Evolutionary conservation across 2,113 vertebrate genomes (phyloP), one percentile per base, ranked within the genome.

Genomic region (Corythoichthys intestinalis): DNA sequence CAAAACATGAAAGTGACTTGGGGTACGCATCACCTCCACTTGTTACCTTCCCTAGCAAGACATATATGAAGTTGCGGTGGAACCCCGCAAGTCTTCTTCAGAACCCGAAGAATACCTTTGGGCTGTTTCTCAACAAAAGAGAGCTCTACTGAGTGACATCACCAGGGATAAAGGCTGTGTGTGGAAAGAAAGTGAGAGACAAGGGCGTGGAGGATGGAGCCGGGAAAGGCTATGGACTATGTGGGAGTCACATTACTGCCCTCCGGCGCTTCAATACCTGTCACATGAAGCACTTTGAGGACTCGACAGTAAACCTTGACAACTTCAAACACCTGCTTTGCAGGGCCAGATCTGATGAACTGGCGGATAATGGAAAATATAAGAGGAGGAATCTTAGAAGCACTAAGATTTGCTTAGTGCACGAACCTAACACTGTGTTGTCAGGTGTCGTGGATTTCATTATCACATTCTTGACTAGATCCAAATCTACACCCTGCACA

Each of bases 201-300:
- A 47, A 64, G 73, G 77, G 72, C 1, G 75, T 72, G 61, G 74
- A 86, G 69, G 74, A 81, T 63, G 69, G 68, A 68, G 67, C 72
- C 67, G 39, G 67, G 71, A 53, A 34, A 71, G 76, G 66, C 59
- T 76, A 65, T 65, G 75, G 83, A 85, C 75, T 66, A 67, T 46
- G 73, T 70, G 72, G 72, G 82, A 82, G 83, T 86, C 82, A 44
- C 77, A 69, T 89, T 87, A 79, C 81, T 74, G 67, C 79, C 81
- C 80, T 84, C 66, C 48, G 73, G 83, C 83, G 78, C 80, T 72
- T 73, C 74, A 79, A 63, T 82, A 83, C 86, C 80, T 80, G 85
- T 86, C 87, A 89, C 82, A 80, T 54, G 34, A 74, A 83, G 73
- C 77, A 76, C 85, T 89, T 84, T 82, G 81, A 88, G 81, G 81